These are phyloP conservation scores for Strigamia transsilvanica DNA, from an alignment of 2,888 invertebrate genomes.

Conservation along the genomic window DNA sequence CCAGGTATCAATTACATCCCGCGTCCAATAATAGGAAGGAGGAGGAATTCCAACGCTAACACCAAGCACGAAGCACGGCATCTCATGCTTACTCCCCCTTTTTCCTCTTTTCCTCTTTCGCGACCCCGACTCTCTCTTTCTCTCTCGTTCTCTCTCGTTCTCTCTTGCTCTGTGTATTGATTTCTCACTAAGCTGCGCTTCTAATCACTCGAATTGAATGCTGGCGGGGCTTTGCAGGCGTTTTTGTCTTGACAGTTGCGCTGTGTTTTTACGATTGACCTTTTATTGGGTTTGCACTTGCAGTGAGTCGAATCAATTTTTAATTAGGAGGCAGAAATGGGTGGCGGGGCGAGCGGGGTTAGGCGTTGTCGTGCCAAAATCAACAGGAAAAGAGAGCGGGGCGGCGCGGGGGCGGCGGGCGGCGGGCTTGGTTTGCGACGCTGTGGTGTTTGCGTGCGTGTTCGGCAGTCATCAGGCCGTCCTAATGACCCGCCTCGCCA, in stretches of 20 bases:
- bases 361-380: constrained; percentile 14
- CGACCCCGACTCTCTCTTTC: constrained; percentile 10
- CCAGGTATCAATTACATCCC: constrained; percentile 54
- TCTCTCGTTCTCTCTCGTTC: neutral
- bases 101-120: neutral
- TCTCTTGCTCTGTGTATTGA: neutral
- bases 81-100: neutral
- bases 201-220: constrained; percentile 43
- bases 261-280: neutral
- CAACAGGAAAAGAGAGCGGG: constrained; percentile 34
- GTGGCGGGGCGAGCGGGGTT: neutral
- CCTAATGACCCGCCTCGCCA: constrained; percentile 53
- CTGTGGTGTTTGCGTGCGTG: constrained; percentile 52
- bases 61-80: constrained; percentile 37
- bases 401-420: constrained; percentile 35
- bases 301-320: neutral
- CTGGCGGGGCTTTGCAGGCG: constrained; percentile 12
- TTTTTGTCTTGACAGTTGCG: neutral
- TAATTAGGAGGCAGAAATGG: neutral
- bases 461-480: constrained; percentile 53
- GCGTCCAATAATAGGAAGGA: constrained; percentile 54
- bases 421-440: neutral
- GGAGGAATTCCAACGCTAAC: constrained; percentile 53
- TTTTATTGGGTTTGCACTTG: no score
- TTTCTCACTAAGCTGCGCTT: constrained; percentile 26